Evolutionary conservation across 2,888 invertebrate genomes (phyloP), one percentile per base, ranked within the genome.

Genomic region (Synergus gifuensis): DNA sequence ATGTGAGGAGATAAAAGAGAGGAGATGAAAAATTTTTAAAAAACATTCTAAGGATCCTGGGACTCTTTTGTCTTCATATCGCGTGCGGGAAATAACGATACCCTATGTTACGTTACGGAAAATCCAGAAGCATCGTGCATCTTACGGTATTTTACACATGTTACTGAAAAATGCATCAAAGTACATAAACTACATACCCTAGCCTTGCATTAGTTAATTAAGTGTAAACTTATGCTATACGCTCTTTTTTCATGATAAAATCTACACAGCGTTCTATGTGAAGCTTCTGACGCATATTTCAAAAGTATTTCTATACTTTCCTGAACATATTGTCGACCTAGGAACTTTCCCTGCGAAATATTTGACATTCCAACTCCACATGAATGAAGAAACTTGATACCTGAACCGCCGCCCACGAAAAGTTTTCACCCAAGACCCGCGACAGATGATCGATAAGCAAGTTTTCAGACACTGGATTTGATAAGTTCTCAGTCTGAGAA

Each of bases 371-470:
- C n/a, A 11, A 36, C 73, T 73, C 36, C 36, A 54, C 73, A 54
- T 73, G 46, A 73, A 73, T 73, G 73, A 54, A 28, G 54, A 73
- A 73, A 73, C 49, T 73, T 73, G 49, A 73, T 73, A 54, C 28
- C 73, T 54, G 36, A 54, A 73, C 49, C 28, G 36, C 73, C 28
- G 54, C 73, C 73, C 73, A 49, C 36, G 28, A 11, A 22, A 54
- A 73, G 36, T 73, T 73, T 73, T 36, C 54, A 73, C 54, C 73
- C 36, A 49, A 49, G 28, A 46, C 46, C 54, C 49, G 49, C 36
- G 54, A 73, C 73, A 54, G 36, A 54, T 73, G 49, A 73, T 73
- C 73, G 54, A 73, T 73, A 73, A 73, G 73, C 36, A 73, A 73
- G 49, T 73, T 73, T 36, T 54, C 28, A 73, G 36, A 54, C 54